A percentile compares a stretch with the other conserved stretches of the same genome.
Evolutionary conservation across 1,140 invertebrate genomes (phyloP).

Genomic region (Oncopeltus fasciatus): DNA sequence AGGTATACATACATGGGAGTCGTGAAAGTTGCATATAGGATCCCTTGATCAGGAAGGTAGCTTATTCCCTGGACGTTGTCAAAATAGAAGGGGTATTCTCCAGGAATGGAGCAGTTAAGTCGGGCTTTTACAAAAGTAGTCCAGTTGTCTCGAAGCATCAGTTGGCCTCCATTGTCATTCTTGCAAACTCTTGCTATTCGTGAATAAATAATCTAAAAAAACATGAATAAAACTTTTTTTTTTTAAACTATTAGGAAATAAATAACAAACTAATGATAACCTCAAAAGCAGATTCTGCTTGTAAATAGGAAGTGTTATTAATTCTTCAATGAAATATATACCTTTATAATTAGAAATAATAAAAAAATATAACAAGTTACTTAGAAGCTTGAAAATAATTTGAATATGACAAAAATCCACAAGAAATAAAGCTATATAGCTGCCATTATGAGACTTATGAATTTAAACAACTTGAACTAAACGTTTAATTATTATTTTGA

Average conservation of each 20-base stretch:
- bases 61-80: constrained; percentile 78
- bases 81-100: constrained; percentile 87
- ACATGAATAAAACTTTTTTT: background rate
- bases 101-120: constrained; percentile 78
- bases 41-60: constrained; percentile 63
- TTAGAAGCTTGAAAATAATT: too few relatives aligned
- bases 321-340: too few relatives aligned
- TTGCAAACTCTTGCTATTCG: constrained; percentile 85
- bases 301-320: too few relatives aligned
- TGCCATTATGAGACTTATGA: too few relatives aligned
- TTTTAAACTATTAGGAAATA: background rate
- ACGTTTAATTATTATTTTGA: too few relatives aligned
- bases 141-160: constrained; percentile 68
- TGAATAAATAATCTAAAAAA: constrained; percentile 65
- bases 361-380: too few relatives aligned
- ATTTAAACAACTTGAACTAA: too few relatives aligned
- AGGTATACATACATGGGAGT: constrained; percentile 61
- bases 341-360: too few relatives aligned
- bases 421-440: too few relatives aligned
- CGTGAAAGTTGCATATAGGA: constrained; percentile 84
- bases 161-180: constrained; percentile 65
- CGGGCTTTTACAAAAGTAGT: constrained; percentile 85
- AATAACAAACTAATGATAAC: background rate
- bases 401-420: too few relatives aligned
- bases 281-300: too few relatives aligned